Base-by-base conservation (phyloP, 2,888 invertebrate species). In the Pachycephus smyrnensis region DNA sequence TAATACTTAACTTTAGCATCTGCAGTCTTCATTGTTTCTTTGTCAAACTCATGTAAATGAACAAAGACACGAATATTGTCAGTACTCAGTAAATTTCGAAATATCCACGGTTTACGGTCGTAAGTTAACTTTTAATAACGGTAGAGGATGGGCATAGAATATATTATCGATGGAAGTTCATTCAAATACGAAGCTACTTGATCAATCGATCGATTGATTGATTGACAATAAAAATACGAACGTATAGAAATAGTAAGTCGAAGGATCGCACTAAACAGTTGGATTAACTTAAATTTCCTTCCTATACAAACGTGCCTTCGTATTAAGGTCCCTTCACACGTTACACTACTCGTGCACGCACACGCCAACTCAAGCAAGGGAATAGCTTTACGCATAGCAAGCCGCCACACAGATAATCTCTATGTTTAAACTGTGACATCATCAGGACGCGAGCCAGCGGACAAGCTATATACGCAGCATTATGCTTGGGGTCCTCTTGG, bases 401-500 rank as follows among this genome's bases (percentile, higher is more conserved):
- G 82, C 78, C 75, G 80, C 81, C 80, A 74, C 82, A 82, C 82
- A 80, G 84, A 84, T 85, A 88, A 85, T 82, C 80, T 86, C 87
- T 87, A 89, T 89, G 88, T 89, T 89, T 89, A 89, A 89, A 87
- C 87, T 87, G 85, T 89, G 89, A 89, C 89, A 89, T 89, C 89
- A 89, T 83, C 88, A 85, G 55, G 82, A 83, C 84, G 84, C 83
- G 83, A 84, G 80, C 83, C 82, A 86, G 84, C 83, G 83, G 86
- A 80, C 83, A 82, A 82, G 79, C 80, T 81, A 79, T 75, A 77
- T 71, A 71, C 71, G 71, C 71, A 12, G 71, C 71, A 71, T 71
- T 15, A 31, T 11, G 23, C 71, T 33, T 9, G 33, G 33, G 23
- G 0, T 23, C 55, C 55, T 55, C 55, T 23, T 23, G 55, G 55